Evolutionary conservation across 2,113 vertebrate species (phyloP).

Genomic region (Pollimyrus isidori): DNA sequence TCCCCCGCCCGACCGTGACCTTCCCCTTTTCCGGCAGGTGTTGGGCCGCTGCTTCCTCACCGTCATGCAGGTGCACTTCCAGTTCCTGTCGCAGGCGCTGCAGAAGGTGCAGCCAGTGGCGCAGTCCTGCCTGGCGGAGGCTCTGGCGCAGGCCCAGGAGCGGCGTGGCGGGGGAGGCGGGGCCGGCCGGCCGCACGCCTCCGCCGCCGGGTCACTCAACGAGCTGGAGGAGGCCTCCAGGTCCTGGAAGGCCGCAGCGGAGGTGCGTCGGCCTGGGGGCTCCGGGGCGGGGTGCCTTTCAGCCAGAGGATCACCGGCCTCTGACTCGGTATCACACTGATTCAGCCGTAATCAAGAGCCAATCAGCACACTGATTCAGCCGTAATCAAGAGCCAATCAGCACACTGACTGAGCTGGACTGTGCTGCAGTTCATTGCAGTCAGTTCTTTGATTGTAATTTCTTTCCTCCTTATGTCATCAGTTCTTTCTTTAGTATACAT

Average conservation of each 20-base stretch:
- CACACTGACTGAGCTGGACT: not conserved
- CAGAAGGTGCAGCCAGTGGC: conserved; percentile 96
- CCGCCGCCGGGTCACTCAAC: conserved; percentile 60
- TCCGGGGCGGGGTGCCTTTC: not conserved
- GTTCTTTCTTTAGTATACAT: not conserved
- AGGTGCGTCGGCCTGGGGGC: conserved; percentile 61
- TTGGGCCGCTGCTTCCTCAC: conserved; percentile 93
- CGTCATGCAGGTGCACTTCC: conserved; percentile 97
- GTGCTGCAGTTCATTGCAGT: not conserved
- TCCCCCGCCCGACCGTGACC: not conserved
- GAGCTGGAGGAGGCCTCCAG: conserved; percentile 87
- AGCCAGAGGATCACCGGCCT: not conserved
- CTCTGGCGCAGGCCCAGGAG: conserved; percentile 78
- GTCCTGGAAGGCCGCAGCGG: conserved; percentile 87
- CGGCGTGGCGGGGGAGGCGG: conserved; percentile 57
- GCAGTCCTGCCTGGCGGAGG: conserved; percentile 87
- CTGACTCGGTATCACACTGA: not conserved
- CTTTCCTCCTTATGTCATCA: not conserved
- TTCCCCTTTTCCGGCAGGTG: conserved; percentile 58
- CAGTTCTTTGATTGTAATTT: not conserved
- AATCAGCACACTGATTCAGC: not conserved
- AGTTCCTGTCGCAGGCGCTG: conserved; percentile 92
- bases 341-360: not conserved
- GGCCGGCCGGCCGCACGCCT: conserved; percentile 50
- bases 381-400: not conserved